Conservation (phyloP, 2,113 vertebrate species). For the Archilochus colubris region DNA sequence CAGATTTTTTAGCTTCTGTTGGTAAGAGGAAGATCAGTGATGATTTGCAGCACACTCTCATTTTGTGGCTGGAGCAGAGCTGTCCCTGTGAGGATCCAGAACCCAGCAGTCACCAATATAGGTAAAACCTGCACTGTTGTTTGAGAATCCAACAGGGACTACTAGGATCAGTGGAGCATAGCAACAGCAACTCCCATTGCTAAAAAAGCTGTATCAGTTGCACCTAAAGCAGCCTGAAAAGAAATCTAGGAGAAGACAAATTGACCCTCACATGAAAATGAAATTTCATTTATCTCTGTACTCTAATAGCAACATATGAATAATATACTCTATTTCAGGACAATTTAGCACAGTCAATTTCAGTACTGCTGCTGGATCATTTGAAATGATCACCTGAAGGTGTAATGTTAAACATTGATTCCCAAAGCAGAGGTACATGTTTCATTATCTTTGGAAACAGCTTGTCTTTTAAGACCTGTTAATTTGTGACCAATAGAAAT, state of each 20-base stretch:
- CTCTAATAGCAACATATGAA: neutral
- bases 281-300: slow-evolving; percentile 37
- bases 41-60: neutral
- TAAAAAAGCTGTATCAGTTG: neutral
- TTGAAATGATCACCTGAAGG: slow-evolving; percentile 3
- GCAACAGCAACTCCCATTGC: slow-evolving; percentile 26
- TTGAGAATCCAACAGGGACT: neutral
- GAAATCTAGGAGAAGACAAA: slow-evolving; percentile 37
- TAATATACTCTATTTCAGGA: neutral
- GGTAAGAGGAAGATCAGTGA: fast-evolving
- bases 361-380: neutral
- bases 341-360: neutral
- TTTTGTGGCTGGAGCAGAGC: neutral
- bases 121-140: neutral
- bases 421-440: neutral
- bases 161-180: neutral
- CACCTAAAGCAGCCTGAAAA: slow-evolving; percentile 5
- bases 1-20: neutral
- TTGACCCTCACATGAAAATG: slow-evolving; percentile 3
- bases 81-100: neutral
- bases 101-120: neutral
- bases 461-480: neutral
- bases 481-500: neutral
- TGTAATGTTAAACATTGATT: neutral
- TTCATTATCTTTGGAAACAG: neutral